Conservation (phyloP, 2,113 vertebrate species). For the Centrocercus urophasianus region DNA sequence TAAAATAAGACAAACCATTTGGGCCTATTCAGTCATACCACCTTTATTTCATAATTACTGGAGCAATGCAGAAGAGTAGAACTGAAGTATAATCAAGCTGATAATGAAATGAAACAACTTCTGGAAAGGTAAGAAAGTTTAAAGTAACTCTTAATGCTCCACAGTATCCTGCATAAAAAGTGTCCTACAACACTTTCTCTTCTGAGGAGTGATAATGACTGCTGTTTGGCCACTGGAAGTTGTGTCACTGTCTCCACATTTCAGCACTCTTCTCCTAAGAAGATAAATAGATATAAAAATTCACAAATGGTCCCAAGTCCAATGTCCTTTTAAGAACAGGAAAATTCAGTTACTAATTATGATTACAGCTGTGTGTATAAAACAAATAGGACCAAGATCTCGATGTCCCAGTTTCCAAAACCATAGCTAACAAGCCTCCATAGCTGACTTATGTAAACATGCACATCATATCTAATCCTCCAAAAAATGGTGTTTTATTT, state of each 20-base stretch:
- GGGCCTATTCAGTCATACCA: not conserved
- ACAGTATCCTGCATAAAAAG: not conserved
- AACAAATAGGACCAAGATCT: not conserved
- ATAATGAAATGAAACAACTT: not conserved
- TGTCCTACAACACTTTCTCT: not conserved
- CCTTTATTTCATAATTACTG: slow-evolving; percentile 63
- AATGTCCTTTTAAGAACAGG: not conserved
- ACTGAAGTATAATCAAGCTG: slow-evolving; percentile 53
- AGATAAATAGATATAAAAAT: not conserved
- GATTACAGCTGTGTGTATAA: not conserved
- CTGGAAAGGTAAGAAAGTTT: not conserved
- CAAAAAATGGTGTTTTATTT: not conserved
- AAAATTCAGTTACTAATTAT: not conserved
- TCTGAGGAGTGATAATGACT: not conserved
- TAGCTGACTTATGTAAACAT: not conserved
- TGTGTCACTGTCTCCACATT: not conserved
- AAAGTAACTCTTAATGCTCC: not conserved
- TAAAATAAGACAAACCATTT: slow-evolving; percentile 20
- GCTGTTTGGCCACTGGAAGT: not conserved
- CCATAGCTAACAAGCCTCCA: accelerated
- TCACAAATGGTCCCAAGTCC: not conserved
- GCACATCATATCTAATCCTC: not conserved
- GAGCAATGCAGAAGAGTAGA: slow-evolving; percentile 25
- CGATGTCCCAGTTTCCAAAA: not conserved
- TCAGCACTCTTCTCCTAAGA: not conserved